Evolutionary conservation across 2,797 vertebrate species (phyloP).

Genomic region (Arctocebus calabarensis): DNA sequence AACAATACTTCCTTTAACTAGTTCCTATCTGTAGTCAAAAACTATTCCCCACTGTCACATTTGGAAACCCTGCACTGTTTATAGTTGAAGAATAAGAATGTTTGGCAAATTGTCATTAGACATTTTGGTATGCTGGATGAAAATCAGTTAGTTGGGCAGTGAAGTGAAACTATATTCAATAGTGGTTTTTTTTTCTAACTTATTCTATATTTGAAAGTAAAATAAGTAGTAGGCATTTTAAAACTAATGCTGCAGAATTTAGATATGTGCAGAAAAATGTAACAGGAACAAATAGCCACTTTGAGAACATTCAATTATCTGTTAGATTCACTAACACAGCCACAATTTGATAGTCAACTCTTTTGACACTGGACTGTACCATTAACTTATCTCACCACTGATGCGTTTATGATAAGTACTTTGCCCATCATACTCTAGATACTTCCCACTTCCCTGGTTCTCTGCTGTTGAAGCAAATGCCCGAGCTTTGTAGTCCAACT

Average conservation of each 20-base stretch:
- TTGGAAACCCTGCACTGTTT: neutral
- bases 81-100: neutral
- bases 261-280: neutral
- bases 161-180: constrained; percentile 13
- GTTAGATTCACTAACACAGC: neutral
- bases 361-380: neutral
- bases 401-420: neutral
- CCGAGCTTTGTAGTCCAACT: neutral
- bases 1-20: constrained; percentile 24
- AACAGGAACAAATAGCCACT: neutral
- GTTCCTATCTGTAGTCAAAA: neutral
- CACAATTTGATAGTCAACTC: neutral
- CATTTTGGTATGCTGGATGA: neutral
- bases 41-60: neutral
- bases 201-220: neutral
- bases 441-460: neutral
- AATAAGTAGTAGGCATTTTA: neutral
- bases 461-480: neutral
- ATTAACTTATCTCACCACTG: neutral
- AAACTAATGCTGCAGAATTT: neutral
- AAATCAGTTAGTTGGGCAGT: neutral
- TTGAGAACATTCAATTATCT: neutral
- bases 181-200: neutral
- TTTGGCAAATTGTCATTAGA: constrained; percentile 20
- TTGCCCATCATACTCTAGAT: neutral